Conservation (phyloP, 2,888 invertebrate species). For the Nasonia oneida region DNA sequence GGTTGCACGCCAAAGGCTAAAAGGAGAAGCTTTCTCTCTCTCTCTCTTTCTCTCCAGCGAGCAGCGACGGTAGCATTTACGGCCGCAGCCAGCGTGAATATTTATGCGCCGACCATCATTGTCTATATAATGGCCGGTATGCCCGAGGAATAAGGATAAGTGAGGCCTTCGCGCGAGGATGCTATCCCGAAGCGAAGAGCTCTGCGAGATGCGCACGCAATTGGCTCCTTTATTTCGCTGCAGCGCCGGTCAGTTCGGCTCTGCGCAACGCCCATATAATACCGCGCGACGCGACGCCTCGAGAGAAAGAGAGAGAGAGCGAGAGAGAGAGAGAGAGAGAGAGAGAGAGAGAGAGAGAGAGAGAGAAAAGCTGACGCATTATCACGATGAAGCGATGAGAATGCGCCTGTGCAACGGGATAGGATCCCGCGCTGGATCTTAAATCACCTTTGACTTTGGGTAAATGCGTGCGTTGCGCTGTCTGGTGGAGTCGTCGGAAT, state of each 20-base stretch:
- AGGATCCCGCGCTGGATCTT: slow-evolving; percentile 70
- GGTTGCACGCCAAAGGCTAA: slow-evolving; percentile 5
- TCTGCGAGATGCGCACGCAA: slow-evolving; percentile 5
- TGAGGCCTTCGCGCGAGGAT: slow-evolving; percentile 24
- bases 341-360: too few species aligned
- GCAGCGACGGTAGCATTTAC: slow-evolving; percentile 77
- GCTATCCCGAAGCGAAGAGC: background rate
- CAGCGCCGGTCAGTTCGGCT: background rate
- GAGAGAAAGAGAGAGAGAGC: background rate
- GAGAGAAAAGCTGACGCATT: background rate
- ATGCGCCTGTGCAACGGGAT: slow-evolving; percentile 38
- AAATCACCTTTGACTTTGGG: slow-evolving; percentile 76
- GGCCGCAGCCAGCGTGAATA: slow-evolving; percentile 76
- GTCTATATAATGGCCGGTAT: slow-evolving; percentile 75
- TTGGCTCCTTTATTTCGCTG: slow-evolving; percentile 38
- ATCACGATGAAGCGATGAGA: slow-evolving; percentile 51
- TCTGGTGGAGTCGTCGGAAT: background rate
- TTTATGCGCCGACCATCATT: slow-evolving; percentile 77
- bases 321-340: too few species aligned
- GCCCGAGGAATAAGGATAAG: slow-evolving; percentile 70
- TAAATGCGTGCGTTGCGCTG: slow-evolving; percentile 50
- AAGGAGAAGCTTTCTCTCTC: background rate
- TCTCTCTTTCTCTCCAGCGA: slow-evolving; percentile 3
- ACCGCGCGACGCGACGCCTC: background rate
- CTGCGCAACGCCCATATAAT: slow-evolving; percentile 35